These are phyloP conservation scores for Charina bottae DNA, from an alignment of 2,113 vertebrate species.

Conservation along the genomic window DNA sequence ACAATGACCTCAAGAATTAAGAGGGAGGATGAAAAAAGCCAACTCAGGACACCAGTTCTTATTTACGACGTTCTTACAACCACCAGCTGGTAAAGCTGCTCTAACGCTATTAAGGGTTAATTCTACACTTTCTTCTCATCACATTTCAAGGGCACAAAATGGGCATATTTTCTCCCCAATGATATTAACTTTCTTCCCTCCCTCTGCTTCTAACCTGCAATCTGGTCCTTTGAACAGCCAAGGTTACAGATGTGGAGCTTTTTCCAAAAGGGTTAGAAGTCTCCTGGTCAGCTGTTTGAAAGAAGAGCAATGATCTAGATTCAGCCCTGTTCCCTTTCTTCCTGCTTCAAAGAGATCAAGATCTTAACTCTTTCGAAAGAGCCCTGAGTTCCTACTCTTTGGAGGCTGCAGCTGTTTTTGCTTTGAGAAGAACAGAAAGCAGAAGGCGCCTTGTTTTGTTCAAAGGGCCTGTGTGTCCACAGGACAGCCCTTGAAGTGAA, in stretches of 20 bases:
- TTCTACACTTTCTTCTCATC: background rate
- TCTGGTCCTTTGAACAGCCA: background rate
- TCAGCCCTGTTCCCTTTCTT: background rate
- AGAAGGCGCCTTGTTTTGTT: background rate
- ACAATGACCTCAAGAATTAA: background rate
- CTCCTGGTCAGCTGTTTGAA: background rate
- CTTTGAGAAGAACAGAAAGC: background rate
- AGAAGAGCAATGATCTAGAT: background rate
- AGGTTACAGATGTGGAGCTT: background rate
- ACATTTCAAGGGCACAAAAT: background rate
- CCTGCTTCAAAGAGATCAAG: background rate
- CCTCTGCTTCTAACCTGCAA: background rate
- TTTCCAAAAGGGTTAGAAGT: background rate
- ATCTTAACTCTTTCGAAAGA: background rate
- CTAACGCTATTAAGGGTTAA: background rate
- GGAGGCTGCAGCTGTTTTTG: background rate
- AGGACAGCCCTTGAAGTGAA: background rate
- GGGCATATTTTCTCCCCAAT: background rate
- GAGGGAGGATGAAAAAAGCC: background rate
- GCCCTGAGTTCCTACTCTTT: background rate
- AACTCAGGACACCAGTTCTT: background rate
- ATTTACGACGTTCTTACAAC: background rate
- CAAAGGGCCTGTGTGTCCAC: background rate
- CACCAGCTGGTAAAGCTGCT: background rate
- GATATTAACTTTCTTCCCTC: background rate